Evolutionary conservation across 1,140 invertebrate species (phyloP), one percentile per base, ranked within the genome.

Genomic region (Notospermus geniculatus): DNA sequence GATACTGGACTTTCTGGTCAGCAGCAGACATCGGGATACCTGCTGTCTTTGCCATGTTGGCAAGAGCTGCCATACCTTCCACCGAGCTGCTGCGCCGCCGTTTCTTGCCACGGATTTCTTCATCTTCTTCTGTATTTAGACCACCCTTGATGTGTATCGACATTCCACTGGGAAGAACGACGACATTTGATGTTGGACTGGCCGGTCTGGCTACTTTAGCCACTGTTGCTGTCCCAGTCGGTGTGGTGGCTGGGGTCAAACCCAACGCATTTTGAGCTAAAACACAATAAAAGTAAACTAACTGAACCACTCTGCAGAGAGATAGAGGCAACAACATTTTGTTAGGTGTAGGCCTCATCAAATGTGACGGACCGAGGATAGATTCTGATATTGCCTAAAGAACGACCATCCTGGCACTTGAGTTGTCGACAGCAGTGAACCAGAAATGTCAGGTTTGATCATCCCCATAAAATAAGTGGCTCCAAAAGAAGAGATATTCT

Each of bases 91-190:
- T 76, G 32, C 75, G 67, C 19, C 68, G 59, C 25, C 72, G 62
- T 57, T 71, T 72, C 11, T 66, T 60, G 11, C 56, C 58, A 15
- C 66, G 65, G 1, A 65, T 22, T 54, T 77, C 72, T 7, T 79
- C 77, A 25, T 78, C 77, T 39, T 78, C 74, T 9, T 78, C 73
- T 15, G 72, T 72, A 56, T 72, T 75, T 22, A 77, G 54, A 57
- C 64, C 55, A 17, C 56, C 29, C 75, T 79, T 79, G 50, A 79
- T 79, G 61, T 79, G 77, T 45, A 79, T 78, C 15, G 77, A 79
- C 61, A 75, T 75, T 41, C 77, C 77, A 70, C 73, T 78, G 17
- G 77, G 77, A 19, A 79, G 55, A 17, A 79, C 75, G 4, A 79
- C 75, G 5, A 79, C 76, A 68, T 78, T 79, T 19, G 76, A 77